Base-by-base conservation (phyloP, 2,888 invertebrate genomes). In the Rugalucina vietnamica region DNA sequence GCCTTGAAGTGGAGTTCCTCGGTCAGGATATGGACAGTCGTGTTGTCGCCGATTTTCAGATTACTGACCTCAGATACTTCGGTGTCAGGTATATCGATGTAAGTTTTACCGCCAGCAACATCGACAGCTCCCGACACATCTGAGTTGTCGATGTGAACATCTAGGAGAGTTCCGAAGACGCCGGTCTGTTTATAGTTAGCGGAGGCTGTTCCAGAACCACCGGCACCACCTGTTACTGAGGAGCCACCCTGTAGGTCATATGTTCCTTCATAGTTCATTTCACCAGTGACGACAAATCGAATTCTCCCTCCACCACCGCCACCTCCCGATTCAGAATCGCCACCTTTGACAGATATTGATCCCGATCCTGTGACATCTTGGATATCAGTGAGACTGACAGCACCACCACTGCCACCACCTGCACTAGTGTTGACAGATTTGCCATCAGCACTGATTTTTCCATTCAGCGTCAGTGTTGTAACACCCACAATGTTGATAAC, bases 241-340 rank as follows among this genome's bases (percentile, higher is more conserved):
- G 84, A 87, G 8, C 92, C 92, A 70, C 92, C 92, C 27, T 75
- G 82, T 1, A 89, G 57, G 8, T 43, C 50, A 49, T 85, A 90
- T 0, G 32, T 77, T 14, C 91, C 92, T 18, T 85, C 85, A 71
- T 81, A 92, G 43, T 90, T 88, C 80, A 85, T 91, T n/a, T 83
- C 72, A n/a, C 83, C 85, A 10, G 65, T 43, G 3, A 88, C 84
- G n/a, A 73, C 36, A 8, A 91, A 34, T 18, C 79, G 39, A 5
- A 91, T 80, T 71, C 92, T 85, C 36, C 92, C 92, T 29, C 91
- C 92, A 49, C 92, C 91, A 29, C 91, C 91, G 18, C 91, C 91
- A 43, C 90, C 90, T 71, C 87, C 86, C 2, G 70, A 73, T 4
- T 73, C 86, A 32, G 86, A 79, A 57, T 71, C 71, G 10, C 91